Base-by-base conservation (phyloP, 2,113 vertebrate species). In the Puffinus mauretanicus region DNA sequence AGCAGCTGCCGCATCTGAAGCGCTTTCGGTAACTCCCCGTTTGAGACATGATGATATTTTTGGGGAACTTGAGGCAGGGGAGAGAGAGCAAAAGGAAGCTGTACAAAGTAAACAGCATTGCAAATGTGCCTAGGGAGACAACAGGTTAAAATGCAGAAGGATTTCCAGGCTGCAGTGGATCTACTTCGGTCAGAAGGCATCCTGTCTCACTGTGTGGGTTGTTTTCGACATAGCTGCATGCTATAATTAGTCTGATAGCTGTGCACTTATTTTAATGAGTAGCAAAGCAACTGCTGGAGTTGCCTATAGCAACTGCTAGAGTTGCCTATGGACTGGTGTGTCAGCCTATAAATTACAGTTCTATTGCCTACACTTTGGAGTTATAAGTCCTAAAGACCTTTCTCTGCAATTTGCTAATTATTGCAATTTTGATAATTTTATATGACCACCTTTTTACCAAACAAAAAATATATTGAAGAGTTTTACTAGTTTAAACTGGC, bases 351-450 rank as follows among this genome's bases (percentile, higher is more conserved):
- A 96, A 96, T 93, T 81, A 88, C 77, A 70, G 30, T 71, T 85
- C 84, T 90, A 65, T 75, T 93, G 52, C 67, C 44, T 78, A 70
- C 73, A 76, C 38, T 76, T 60, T 34, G 9, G 29, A 79, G 40
- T 32, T 85, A 32, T 10, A 95, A 38, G 11, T 91, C 62, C 55
- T 84, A 38, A 82, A 86, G 88, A 52, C 11, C n/a, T 93, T 86
- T 55, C 55, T 82, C 51, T 82, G 42, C 52, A 82, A 91, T 70
- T 91, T 85, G 47, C 22, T 94, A 91, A 85, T 89, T 76, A 83
- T 38, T 61, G 27, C 40, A 95, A 86, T 97, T 95, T 91, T 60
- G 62, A 90, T 94, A 82, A 93, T 93, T 96, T 96, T 92, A 87
- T 73, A 34, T 69, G 55, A 71, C 30, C 26, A 82, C 16, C 2